Evolutionary conservation across 2,797 vertebrate genomes (phyloP).

Genomic region (Siniperca undulata): DNA sequence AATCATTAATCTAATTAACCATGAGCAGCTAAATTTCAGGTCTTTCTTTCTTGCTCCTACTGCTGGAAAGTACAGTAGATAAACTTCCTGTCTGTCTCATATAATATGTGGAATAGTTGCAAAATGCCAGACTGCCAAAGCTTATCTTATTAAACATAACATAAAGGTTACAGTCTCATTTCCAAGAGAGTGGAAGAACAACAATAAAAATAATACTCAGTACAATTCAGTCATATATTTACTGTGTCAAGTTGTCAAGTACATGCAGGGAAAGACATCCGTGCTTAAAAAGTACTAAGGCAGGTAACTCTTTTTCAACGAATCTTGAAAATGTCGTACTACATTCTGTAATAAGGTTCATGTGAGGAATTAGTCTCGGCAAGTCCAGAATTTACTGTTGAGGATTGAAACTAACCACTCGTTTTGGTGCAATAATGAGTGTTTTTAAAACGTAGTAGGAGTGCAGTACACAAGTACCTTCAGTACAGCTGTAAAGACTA

Average conservation of each 20-base stretch:
- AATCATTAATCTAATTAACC: constrained; percentile 17
- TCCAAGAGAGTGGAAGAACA: neutral
- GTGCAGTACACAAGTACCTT: constrained; percentile 4
- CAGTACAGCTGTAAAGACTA: constrained; percentile 21
- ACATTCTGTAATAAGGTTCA: neutral
- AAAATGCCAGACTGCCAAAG: constrained; percentile 12
- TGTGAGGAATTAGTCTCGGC: constrained; percentile 1
- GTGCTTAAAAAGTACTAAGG: constrained; percentile 15
- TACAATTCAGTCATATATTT: neutral
- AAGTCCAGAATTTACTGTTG: neutral
- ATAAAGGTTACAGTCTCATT: neutral
- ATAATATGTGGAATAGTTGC: neutral
- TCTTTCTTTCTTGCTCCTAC: neutral
- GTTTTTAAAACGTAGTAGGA: constrained; percentile 1
- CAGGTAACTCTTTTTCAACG: neutral
- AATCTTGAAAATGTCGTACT: neutral
- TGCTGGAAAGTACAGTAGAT: neutral
- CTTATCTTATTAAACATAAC: neutral
- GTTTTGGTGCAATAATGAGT: neutral
- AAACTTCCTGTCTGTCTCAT: constrained; percentile 1
- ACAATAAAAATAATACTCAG: neutral
- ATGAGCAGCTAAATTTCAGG: neutral
- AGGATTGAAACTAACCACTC: neutral
- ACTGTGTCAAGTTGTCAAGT: neutral
- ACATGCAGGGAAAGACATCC: neutral